Base-by-base conservation (phyloP, 2,113 vertebrate genomes). In the Atherinomorus stipes region DNA sequence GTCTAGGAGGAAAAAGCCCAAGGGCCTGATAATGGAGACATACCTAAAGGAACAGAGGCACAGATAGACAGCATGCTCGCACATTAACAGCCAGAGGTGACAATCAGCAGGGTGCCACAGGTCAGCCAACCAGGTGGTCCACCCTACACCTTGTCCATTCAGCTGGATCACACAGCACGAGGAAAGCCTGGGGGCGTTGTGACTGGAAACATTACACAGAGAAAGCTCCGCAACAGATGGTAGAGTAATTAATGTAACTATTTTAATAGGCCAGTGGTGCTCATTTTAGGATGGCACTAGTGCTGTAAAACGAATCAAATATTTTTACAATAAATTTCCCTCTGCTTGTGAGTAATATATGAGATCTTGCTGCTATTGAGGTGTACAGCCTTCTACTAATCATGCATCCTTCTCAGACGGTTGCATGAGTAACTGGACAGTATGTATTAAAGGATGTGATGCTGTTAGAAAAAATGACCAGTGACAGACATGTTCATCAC, bases 61-160 rank as follows among this genome's bases (percentile, higher is more conserved):
- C 64, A 62, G 64, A 79, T 71, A 67, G 50, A 61, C 67, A 13
- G 47, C 8, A 2, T 28, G 59, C 54, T 60, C 74, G 52, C 83
- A 74, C 78, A 80, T 84, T 76, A 83, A 63, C 88, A 70, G 84
- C 65, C 83, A 90, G 76, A 88, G 78, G 87, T 88, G 85, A 88
- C 76, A 73, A 86, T 86, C 84, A 71, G 77, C 60, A 6, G 67
- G 71, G 74, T 76, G 69, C 65, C 66, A 71, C 47, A 83, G 86
- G 88, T 92, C 91, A 87, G 56, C 68, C 42, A 37, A 49, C 88
- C 88, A 88, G 88, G 91, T 90, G 91, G 91, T 85, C 88, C 34
- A 45, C 64, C 15, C 62, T 81, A 79, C 88, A 87, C 60, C 82
- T 80, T 67, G 84, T 83, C 76, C 73, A 49, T 68, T 81, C 49